Evolutionary conservation across 2,797 vertebrate genomes (phyloP).

Genomic region (Scleropages formosus): DNA sequence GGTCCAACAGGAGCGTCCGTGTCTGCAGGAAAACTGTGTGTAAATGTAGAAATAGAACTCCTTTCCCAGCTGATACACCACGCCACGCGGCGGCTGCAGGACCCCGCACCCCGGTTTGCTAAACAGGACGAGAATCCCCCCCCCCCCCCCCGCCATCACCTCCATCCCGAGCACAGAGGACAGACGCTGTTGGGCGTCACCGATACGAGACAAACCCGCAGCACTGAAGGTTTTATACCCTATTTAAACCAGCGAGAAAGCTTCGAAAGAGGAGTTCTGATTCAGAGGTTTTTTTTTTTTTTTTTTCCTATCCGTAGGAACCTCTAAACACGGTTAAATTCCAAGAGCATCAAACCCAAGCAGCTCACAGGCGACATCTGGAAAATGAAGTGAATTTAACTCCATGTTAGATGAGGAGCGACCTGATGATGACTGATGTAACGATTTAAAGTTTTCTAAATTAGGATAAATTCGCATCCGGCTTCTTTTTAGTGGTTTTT

Average conservation of each 20-base stretch:
- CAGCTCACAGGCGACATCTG: conserved; percentile 45
- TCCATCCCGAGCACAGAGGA: conserved; percentile 87
- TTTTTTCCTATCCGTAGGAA: conserved; percentile 54
- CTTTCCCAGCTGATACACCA: conserved; percentile 58
- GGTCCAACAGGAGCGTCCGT: conserved; percentile 71
- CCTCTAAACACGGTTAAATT: conserved; percentile 54
- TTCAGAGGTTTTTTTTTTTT: conserved; percentile 71
- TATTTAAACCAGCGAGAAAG: conserved; percentile 92
- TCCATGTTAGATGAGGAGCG: conserved; percentile 65
- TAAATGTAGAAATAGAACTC: conserved; percentile 68
- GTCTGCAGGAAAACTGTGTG: conserved; percentile 60
- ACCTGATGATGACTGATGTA: conserved; percentile 70
- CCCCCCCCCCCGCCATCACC: conserved; percentile 53
- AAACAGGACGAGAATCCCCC: too few species aligned
- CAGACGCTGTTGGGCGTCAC: conserved; percentile 72
- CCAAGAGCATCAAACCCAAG: conserved; percentile 50
- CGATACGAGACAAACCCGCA: conserved; percentile 69
- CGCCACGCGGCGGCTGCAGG: conserved; percentile 50
- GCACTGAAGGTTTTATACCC: conserved; percentile 86
- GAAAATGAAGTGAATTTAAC: conserved; percentile 62
- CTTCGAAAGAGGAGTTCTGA: conserved; percentile 72
- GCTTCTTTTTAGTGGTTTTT: conserved; percentile 78
- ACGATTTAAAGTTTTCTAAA: conserved; percentile 73
- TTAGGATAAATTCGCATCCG: conserved; percentile 81
- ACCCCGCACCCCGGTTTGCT: conserved; percentile 54